Evolutionary conservation across 2,888 invertebrate genomes (phyloP), one percentile per base, ranked within the genome.

Genomic region (Hololepta plana): DNA sequence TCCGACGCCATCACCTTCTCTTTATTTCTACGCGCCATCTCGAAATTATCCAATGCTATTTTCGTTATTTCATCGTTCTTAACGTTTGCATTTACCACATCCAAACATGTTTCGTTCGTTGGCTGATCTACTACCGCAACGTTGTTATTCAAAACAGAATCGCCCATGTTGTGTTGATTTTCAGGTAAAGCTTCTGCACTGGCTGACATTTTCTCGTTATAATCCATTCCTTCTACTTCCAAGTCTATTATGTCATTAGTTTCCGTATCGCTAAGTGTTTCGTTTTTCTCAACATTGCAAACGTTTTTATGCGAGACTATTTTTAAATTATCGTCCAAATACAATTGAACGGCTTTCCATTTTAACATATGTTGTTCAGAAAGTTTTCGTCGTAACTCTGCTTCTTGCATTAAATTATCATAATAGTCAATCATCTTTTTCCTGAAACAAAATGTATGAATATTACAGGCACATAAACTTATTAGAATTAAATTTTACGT

Each of bases 341-440:
- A 26, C 10, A 32, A 11, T 16, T 33, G 21, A 4, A 32, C 27
- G 8, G 9, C 24, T 9, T 41, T 44, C 7, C 44, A 26, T n/a
- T 28, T 33, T 31, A 45, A 42, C 3, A 47, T 41, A 23, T 47
- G 42, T 15, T 38, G 41, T 25, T 46, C 43, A 6, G 50, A 46
- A 36, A 41, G 41, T 16, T 49, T 32, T 47, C 47, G 41, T 31
- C 64, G 60, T 36, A 59, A 63, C 31, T 68, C 67, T 0, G 66
- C 62, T 38, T 64, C 62, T 44, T 60, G 60, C 17, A 63, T 65
- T 20, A 74, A 43, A 40, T 67, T 62, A n/a, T 66, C 59, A 38
- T 73, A 74, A 44, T 72, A 71, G 38, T 64, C 62, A 41, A 67
- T 58, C 37, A 70, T 59, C 47, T 64, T 63, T 30, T 56, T 55